A percentile compares a stretch with the other conserved stretches of the same genome.
Conservation (phyloP, 2,888 invertebrate species). For the Hypomecis atomaria region DNA sequence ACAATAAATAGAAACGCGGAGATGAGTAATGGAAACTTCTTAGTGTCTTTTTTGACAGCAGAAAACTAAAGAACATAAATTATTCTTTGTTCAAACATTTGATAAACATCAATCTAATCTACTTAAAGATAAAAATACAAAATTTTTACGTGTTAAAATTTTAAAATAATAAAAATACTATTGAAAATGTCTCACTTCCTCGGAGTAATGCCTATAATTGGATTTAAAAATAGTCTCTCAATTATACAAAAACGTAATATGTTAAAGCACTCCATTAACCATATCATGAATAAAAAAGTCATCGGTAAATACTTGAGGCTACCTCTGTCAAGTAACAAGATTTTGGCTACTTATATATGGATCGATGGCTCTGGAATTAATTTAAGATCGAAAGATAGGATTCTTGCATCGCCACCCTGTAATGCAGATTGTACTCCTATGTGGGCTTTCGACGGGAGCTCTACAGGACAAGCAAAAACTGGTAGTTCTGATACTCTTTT, state of each 20-base stretch:
- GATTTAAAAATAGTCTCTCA: slow-evolving; percentile 5
- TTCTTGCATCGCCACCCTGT: slow-evolving; percentile 86
- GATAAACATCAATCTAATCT: too few relatives aligned
- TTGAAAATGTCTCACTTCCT: slow-evolving; percentile 5
- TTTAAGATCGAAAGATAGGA: slow-evolving; percentile 88
- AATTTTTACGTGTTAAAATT: not conserved
- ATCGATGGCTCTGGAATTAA: slow-evolving; percentile 91
- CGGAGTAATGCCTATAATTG: slow-evolving; percentile 1
- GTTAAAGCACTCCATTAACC: slow-evolving; percentile 72
- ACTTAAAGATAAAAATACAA: too few relatives aligned
- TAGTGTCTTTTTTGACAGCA: not conserved
- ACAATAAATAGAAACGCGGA: too few relatives aligned
- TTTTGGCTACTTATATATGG: slow-evolving; percentile 90
- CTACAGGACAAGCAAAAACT: slow-evolving; percentile 91
- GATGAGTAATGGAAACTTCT: not conserved
- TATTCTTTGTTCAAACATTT: not conserved
- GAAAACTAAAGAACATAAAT: not conserved
- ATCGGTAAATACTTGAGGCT: slow-evolving; percentile 83
- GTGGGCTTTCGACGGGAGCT: slow-evolving; percentile 97
- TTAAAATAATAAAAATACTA: slow-evolving; percentile 1
- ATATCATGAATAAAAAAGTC: slow-evolving; percentile 76
- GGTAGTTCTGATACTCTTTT: slow-evolving; percentile 96
- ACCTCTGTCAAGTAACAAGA: slow-evolving; percentile 84
- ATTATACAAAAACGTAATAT: slow-evolving; percentile 54
- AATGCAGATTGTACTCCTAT: slow-evolving; percentile 85